A percentile compares a stretch with the other conserved stretches of the same genome.
Conservation (phyloP, 2,113 vertebrate species). For the Ptyas mucosa region DNA sequence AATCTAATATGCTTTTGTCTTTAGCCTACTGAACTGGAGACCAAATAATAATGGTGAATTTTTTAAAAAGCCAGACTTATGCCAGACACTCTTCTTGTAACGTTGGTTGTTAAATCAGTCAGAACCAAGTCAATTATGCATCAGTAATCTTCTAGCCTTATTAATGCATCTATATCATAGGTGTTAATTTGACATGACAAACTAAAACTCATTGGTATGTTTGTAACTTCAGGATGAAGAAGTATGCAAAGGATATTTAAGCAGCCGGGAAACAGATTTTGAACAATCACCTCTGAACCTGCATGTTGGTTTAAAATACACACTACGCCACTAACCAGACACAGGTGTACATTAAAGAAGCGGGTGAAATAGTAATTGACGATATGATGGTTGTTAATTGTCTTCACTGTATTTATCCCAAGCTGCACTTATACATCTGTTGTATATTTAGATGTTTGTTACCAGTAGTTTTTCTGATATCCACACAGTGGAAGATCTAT, state of each 20-base stretch:
- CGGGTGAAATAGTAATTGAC: slow-evolving; percentile 59
- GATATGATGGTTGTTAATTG: slow-evolving; percentile 69
- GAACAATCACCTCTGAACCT: slow-evolving; percentile 64
- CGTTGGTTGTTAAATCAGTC: not conserved
- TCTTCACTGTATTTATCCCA: slow-evolving; percentile 73
- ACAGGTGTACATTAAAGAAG: slow-evolving; percentile 69
- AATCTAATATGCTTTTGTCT: not conserved
- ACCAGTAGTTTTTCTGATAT: slow-evolving; percentile 61
- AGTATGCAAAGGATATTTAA: slow-evolving; percentile 37
- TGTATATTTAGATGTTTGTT: slow-evolving; percentile 68
- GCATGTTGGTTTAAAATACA: slow-evolving; percentile 55
- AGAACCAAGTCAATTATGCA: not conserved
- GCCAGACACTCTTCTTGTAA: not conserved
- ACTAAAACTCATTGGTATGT: not conserved
- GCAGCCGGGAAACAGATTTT: slow-evolving; percentile 60
- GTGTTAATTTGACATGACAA: slow-evolving; percentile 3
- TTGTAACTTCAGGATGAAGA: slow-evolving; percentile 42
- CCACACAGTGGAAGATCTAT: slow-evolving; percentile 65
- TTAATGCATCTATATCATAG: not conserved
- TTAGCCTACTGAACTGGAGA: not conserved
- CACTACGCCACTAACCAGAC: slow-evolving; percentile 66
- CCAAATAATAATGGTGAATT: not conserved
- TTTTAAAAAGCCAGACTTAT: too few relatives aligned
- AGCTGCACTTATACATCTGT: slow-evolving; percentile 69
- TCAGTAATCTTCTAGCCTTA: not conserved